Percentiles rank a stretch among this genome's conserved stretches.
Conservation (phyloP, 2,797 vertebrate species). For the Mus caroli region DNA sequence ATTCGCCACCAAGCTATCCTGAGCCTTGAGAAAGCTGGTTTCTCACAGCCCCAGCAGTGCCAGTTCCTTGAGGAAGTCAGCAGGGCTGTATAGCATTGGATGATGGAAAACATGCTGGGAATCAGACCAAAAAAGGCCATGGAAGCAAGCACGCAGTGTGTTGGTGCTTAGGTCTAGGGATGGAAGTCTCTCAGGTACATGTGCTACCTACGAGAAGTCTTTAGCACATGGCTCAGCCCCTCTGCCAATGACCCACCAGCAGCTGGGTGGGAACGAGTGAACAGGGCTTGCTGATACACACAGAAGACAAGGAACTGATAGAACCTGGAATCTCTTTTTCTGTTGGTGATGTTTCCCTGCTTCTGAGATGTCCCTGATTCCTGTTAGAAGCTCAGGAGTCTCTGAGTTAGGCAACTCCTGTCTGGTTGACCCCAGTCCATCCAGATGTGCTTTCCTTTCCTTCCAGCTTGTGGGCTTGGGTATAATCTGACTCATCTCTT, state of each 20-base stretch:
- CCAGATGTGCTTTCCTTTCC: fast-evolving
- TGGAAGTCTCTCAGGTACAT: not conserved
- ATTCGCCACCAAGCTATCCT: no score
- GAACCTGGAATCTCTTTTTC: not conserved
- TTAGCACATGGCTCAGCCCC: fast-evolving
- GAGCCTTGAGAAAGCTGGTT: not conserved
- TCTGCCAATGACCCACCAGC: fast-evolving
- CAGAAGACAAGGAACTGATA: fast-evolving
- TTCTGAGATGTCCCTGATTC: fast-evolving
- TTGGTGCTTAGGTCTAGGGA: not conserved
- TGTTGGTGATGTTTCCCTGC: no score
- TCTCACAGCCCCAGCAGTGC: not conserved
- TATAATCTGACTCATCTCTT: fast-evolving
- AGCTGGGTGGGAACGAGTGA: fast-evolving
- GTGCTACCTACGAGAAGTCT: not conserved
- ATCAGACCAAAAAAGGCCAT: no score
- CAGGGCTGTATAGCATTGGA: fast-evolving
- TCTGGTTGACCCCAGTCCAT: not conserved
- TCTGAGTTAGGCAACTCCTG: not conserved
- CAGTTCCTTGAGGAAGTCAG: not conserved
- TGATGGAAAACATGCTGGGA: fast-evolving
- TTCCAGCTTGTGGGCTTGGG: not conserved
- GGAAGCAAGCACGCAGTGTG: no score
- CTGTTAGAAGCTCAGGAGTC: fast-evolving
- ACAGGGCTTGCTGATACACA: not conserved